Evolutionary conservation across 2,113 vertebrate species (phyloP).

Genomic region (Hippocampus comes): DNA sequence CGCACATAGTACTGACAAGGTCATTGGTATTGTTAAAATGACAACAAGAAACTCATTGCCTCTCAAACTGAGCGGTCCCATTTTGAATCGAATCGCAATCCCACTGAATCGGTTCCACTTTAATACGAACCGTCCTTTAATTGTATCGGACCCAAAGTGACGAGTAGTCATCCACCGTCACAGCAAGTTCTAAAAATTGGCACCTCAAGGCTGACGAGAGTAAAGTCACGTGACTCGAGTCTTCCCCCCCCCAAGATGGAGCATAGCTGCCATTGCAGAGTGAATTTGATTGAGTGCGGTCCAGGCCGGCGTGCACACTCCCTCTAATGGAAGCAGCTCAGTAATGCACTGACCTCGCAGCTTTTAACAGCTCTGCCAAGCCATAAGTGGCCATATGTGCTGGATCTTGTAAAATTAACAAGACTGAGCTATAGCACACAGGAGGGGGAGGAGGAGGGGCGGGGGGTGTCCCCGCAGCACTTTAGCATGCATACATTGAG

Average conservation of each 20-base stretch:
- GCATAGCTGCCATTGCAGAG: slow-evolving; percentile 39
- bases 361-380: slow-evolving; percentile 66
- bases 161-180: too few species aligned
- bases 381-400: slow-evolving; percentile 67
- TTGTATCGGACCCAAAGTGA: too few species aligned
- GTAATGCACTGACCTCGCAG: slow-evolving; percentile 71
- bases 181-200: background rate
- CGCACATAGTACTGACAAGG: too few species aligned
- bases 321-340: slow-evolving; percentile 71
- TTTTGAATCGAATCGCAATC: too few species aligned
- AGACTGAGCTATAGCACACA: slow-evolving; percentile 43
- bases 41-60: too few species aligned
- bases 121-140: background rate
- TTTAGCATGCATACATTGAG: slow-evolving; percentile 38
- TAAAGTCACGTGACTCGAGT: background rate
- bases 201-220: background rate
- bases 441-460: background rate
- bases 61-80: too few species aligned
- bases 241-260: slow-evolving; percentile 43
- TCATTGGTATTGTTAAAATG: too few species aligned
- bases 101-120: background rate
- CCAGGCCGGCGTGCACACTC: slow-evolving; percentile 58
- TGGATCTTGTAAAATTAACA: slow-evolving; percentile 74
- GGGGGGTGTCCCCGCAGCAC: slow-evolving; percentile 34
- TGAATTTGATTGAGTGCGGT: slow-evolving; percentile 70